Evolutionary conservation across 2,888 invertebrate genomes (phyloP).

Genomic region (Noctua comes): DNA sequence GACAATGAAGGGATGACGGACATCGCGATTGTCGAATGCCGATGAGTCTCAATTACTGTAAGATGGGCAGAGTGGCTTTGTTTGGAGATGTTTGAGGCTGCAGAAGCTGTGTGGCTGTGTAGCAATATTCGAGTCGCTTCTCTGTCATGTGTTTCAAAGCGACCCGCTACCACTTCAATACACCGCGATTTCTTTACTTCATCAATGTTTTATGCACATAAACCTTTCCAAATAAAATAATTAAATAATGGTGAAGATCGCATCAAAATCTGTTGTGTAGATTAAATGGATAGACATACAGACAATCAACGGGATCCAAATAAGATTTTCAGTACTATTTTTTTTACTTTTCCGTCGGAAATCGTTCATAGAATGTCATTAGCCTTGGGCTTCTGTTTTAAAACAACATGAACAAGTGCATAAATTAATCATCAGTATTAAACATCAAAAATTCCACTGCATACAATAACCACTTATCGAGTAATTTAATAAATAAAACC

Average conservation of each 20-base stretch:
- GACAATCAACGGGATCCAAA: neutral
- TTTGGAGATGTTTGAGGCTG: conserved; percentile 24
- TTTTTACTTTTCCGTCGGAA: neutral
- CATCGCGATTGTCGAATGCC: conserved; percentile 66
- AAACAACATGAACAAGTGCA: neutral
- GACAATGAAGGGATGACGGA: conserved; percentile 67
- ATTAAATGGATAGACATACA: neutral
- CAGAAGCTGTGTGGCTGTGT: neutral
- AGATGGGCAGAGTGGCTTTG: conserved; percentile 40
- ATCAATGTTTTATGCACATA: neutral
- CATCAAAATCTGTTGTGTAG: neutral
- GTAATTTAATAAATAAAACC: conserved; percentile 42
- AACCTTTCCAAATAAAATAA: neutral
- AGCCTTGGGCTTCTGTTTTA: neutral
- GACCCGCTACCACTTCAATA: neutral
- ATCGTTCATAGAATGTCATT: neutral
- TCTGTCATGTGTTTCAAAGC: neutral
- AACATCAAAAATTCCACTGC: conserved; percentile 1
- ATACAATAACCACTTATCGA: conserved; percentile 17
- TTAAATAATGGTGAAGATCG: neutral
- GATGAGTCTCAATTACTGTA: conserved; percentile 69
- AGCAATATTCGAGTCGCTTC: neutral
- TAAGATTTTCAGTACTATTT: neutral
- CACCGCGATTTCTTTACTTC: neutral
- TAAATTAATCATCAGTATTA: conserved; percentile 15